Evolutionary conservation across 2,797 vertebrate genomes (phyloP), one percentile per base, ranked within the genome.

Genomic region (Lithobates pipiens): DNA sequence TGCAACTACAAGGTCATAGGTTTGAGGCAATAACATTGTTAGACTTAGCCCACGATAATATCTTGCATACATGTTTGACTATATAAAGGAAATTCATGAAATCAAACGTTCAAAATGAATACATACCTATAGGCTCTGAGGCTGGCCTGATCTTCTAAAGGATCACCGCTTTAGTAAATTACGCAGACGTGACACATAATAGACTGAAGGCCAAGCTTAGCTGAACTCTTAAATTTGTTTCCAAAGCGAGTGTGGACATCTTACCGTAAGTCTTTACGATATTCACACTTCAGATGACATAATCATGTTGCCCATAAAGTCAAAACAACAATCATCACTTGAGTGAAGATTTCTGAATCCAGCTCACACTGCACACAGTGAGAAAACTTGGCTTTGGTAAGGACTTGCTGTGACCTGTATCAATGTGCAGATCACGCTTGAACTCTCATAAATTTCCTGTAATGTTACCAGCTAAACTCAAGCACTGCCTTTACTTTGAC

Each of bases 371-470:
- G 39, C 27, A 78, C 57, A 46, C 72, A 70, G 71, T 5, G 57
- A 70, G 86, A 71, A 76, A 61, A 71, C 32, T 57, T 73, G 75
- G 54, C 10, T 63, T 70, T 21, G 74, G 70, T 54, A 57, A 79
- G 73, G 82, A 87, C 86, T 72, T 84, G 75, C 34, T 1, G 29
- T 3, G 0, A 80, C 70, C 84, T 86, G 86, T 73, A 85, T 54
- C 86, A 83, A 68, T 79, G 80, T 75, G 21, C 80, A 83, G 71
- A 84, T 83, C 77, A 79, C 70, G 68, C 44, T 32, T 69, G 77
- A 76, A 50, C 70, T 77, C 42, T 69, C 0, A 0, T 39, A 85
- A 80, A 46, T 80, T 77, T 57, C 74, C 71, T 69, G 67, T 1
- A 88, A 85, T 34, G 44, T 32, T 67, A 78, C 82, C 23, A n/a